A percentile compares a stretch with the other conserved stretches of the same genome.
Evolutionary conservation across 2,888 invertebrate genomes (phyloP).

Genomic region (Watsonalla binaria): DNA sequence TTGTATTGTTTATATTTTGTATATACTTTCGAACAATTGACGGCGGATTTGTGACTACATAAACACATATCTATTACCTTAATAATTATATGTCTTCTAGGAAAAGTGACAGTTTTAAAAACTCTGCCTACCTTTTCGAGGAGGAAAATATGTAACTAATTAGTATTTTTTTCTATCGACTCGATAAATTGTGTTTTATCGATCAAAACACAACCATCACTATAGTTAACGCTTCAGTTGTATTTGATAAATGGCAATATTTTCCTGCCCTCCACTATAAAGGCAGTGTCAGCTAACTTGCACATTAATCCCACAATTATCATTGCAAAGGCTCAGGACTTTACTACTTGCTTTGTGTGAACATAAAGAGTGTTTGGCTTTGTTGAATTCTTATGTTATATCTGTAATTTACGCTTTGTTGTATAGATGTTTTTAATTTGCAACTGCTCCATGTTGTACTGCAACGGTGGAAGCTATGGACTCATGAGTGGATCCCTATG

Average conservation of each 20-base stretch:
- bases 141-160: too few relatives aligned
- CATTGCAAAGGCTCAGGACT: conserved; percentile 35
- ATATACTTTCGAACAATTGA: too few relatives aligned
- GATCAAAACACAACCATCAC: conserved; percentile 21
- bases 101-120: too few relatives aligned
- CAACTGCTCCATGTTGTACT: neutral
- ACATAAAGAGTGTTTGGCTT: conserved; percentile 7
- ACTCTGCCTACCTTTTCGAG: too few relatives aligned
- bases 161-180: too few relatives aligned
- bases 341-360: conserved; percentile 34
- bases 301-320: conserved; percentile 49
- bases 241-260: conserved; percentile 58
- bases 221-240: conserved; percentile 32
- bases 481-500: too few relatives aligned
- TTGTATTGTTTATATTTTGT: too few relatives aligned
- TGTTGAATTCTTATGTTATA: too few relatives aligned
- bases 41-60: too few relatives aligned
- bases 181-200: conserved; percentile 12
- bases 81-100: too few relatives aligned
- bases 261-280: conserved; percentile 43
- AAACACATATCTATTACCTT: too few relatives aligned
- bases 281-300: conserved; percentile 35
- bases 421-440: neutral
- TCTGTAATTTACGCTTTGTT: neutral
- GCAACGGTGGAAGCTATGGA: too few relatives aligned